Conservation (phyloP, 2,797 vertebrate species). For the Rhabdomys pumilio region DNA sequence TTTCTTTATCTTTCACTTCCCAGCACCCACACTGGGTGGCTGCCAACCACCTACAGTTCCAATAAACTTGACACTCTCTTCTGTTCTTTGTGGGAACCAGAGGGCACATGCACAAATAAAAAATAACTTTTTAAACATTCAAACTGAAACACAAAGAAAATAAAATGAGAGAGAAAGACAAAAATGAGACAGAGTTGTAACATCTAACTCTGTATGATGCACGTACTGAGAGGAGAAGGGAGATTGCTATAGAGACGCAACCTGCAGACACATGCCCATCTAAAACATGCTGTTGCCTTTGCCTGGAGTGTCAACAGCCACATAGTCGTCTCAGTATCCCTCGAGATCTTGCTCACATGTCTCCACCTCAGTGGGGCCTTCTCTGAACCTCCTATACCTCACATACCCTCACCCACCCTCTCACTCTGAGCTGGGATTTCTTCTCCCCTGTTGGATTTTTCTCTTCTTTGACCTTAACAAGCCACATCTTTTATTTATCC, state of each 20-base stretch:
- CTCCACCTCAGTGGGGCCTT: background rate
- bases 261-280: too few species aligned
- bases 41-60: background rate
- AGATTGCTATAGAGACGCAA: background rate
- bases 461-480: slow-evolving; percentile 6
- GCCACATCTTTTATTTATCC: background rate
- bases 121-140: background rate
- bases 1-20: background rate
- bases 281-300: background rate
- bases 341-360: background rate
- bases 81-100: background rate
- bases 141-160: background rate
- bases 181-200: background rate
- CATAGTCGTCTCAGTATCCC: background rate
- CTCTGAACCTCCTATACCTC: background rate
- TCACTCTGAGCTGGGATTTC: background rate
- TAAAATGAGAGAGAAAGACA: background rate
- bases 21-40: background rate
- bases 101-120: background rate
- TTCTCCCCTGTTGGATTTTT: background rate
- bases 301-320: background rate
- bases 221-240: background rate
- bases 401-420: background rate
- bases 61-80: background rate
- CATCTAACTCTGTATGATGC: background rate